These are phyloP conservation scores for Mizuhopecten yessoensis DNA, from an alignment of 1,140 invertebrate genomes.

Conservation along the genomic window DNA sequence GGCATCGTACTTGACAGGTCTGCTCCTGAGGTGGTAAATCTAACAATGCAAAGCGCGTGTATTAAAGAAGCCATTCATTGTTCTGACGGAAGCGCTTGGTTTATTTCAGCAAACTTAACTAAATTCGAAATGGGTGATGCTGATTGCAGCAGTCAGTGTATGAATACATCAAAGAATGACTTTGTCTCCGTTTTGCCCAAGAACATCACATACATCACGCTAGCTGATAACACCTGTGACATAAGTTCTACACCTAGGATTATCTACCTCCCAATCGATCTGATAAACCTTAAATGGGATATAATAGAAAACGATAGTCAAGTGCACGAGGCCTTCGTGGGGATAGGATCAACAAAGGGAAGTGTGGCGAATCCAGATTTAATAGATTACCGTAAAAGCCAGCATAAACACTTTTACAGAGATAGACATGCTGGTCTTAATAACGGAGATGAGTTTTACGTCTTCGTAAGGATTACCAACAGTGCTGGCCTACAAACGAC, in stretches of 20 bases:
- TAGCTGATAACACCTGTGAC: background rate
- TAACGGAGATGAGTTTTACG: slow-evolving; percentile 59
- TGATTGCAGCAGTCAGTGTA: slow-evolving; percentile 42
- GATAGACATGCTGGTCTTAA: slow-evolving; percentile 59
- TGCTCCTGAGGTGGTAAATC: slow-evolving; percentile 48
- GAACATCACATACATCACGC: background rate
- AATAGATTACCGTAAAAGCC: slow-evolving; percentile 51
- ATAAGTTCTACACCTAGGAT: background rate
- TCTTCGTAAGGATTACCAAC: slow-evolving; percentile 62
- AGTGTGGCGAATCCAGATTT: slow-evolving; percentile 42
- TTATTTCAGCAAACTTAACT: slow-evolving; percentile 48
- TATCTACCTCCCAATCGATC: slow-evolving; percentile 47
- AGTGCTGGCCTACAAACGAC: slow-evolving; percentile 62
- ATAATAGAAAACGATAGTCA: slow-evolving; percentile 56
- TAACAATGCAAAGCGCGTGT: slow-evolving; percentile 55
- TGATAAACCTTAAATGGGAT: slow-evolving; percentile 56
- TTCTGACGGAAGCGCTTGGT: slow-evolving; percentile 43
- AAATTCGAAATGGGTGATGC: background rate
- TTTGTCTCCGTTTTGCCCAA: slow-evolving; percentile 32
- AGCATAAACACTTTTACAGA: slow-evolving; percentile 51
- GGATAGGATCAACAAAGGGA: slow-evolving; percentile 47
- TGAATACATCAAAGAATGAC: background rate
- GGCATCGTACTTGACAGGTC: slow-evolving; percentile 63
- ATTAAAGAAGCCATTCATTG: slow-evolving; percentile 53
- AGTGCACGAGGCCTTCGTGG: slow-evolving; percentile 56